phyloP scores from a whole-genome alignment of 2,888 invertebrate species.

The Dynastes tityus region DNA sequence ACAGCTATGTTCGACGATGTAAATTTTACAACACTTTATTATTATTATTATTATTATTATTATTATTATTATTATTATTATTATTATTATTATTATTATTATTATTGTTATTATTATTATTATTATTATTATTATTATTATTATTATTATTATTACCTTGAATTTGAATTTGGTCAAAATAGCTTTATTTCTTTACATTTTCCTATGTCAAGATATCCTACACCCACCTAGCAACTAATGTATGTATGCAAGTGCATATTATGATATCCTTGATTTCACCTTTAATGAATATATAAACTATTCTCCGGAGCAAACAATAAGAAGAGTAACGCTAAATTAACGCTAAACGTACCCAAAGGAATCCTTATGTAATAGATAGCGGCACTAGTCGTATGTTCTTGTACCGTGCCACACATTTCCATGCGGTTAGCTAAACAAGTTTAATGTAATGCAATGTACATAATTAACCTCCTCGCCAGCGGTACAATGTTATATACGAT shows the following conservation, averaged over 20 bases:
- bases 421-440: slow-evolving; percentile 43
- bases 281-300: slow-evolving; percentile 17
- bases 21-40: too few species aligned
- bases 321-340: slow-evolving; percentile 30
- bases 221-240: neutral
- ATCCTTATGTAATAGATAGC: slow-evolving; percentile 33
- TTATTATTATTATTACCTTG: too few species aligned
- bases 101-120: too few species aligned
- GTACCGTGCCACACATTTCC: slow-evolving; percentile 37
- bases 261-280: slow-evolving; percentile 14
- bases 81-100: too few species aligned
- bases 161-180: too few species aligned
- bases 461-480: slow-evolving; percentile 35
- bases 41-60: too few species aligned
- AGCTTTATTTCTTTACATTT: too few species aligned
- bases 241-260: neutral
- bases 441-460: slow-evolving; percentile 40
- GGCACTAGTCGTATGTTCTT: slow-evolving; percentile 33
- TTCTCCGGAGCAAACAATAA: slow-evolving; percentile 24
- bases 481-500: slow-evolving; percentile 5
- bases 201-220: too few species aligned
- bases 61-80: too few species aligned
- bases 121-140: too few species aligned
- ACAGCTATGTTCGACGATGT: too few species aligned
- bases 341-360: slow-evolving; percentile 41